These are phyloP conservation scores for Laticauda colubrina DNA, from an alignment of 2,113 vertebrate genomes.

Conservation along the genomic window DNA sequence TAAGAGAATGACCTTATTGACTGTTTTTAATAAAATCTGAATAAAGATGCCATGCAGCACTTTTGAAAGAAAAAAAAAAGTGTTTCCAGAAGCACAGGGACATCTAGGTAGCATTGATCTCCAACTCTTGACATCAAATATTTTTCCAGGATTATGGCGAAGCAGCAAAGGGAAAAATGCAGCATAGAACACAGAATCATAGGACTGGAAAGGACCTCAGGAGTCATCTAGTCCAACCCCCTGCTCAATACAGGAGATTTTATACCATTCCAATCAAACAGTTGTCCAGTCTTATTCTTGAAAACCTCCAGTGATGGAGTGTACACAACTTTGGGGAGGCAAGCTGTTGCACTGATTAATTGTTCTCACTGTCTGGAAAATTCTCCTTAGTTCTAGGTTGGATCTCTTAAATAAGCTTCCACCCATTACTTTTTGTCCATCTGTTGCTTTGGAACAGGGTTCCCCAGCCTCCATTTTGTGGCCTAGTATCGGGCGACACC, in stretches of 20 bases:
- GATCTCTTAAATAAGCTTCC: too few species aligned
- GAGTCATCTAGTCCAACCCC: not conserved
- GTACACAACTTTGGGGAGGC: too few species aligned
- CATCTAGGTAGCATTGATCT: not conserved
- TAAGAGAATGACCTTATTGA: not conserved
- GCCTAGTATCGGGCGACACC: too few species aligned
- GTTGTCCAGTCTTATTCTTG: not conserved
- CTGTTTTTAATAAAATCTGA: not conserved
- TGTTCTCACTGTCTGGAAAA: too few species aligned
- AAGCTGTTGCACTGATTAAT: too few species aligned
- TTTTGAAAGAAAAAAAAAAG: not conserved
- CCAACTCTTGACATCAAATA: not conserved
- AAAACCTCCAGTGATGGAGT: too few species aligned
- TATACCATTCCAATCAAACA: not conserved
- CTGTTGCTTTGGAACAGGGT: too few species aligned
- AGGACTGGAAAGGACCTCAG: not conserved
- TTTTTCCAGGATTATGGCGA: not conserved
- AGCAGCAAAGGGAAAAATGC: not conserved
- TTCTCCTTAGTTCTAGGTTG: too few species aligned
- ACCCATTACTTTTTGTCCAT: too few species aligned
- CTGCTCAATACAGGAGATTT: not conserved
- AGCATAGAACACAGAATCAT: not conserved
- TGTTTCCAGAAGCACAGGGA: not conserved
- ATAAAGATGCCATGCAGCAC: not conserved
- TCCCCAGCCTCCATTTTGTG: too few species aligned